These are phyloP conservation scores for Vespertilio murinus DNA, from an alignment of 2,797 vertebrate genomes.

Conservation along the genomic window DNA sequence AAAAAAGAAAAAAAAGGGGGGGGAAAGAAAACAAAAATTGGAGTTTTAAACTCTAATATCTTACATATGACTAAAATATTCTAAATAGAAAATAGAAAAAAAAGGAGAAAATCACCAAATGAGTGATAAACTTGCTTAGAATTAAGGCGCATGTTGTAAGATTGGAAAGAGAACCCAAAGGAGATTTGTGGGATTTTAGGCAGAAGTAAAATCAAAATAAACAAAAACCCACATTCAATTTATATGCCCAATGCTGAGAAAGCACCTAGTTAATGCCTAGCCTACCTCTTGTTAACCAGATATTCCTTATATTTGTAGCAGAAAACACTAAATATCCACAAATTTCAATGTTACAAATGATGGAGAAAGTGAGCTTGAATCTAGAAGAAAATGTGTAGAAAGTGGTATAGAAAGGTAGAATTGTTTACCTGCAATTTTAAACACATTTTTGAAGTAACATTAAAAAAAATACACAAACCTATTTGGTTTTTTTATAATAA, in stretches of 20 bases:
- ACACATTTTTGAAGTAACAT: conserved; percentile 49
- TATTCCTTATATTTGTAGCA: neutral
- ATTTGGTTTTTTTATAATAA: conserved; percentile 77
- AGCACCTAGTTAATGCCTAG: neutral
- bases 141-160: neutral
- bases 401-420: conserved; percentile 34
- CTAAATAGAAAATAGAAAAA: neutral
- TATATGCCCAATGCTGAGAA: neutral
- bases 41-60: neutral
- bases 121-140: neutral
- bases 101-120: neutral
- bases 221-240: neutral
- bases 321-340: neutral
- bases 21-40: neutral
- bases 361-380: conserved; percentile 47
- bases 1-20: neutral
- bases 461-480: neutral
- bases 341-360: neutral
- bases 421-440: conserved; percentile 50
- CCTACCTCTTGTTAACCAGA: neutral
- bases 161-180: neutral
- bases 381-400: neutral
- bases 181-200: neutral
- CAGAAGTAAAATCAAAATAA: neutral
- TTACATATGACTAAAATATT: neutral